These are phyloP conservation scores for Disparrhopalites patrizii DNA, from an alignment of 2,888 invertebrate genomes.

Conservation along the genomic window DNA sequence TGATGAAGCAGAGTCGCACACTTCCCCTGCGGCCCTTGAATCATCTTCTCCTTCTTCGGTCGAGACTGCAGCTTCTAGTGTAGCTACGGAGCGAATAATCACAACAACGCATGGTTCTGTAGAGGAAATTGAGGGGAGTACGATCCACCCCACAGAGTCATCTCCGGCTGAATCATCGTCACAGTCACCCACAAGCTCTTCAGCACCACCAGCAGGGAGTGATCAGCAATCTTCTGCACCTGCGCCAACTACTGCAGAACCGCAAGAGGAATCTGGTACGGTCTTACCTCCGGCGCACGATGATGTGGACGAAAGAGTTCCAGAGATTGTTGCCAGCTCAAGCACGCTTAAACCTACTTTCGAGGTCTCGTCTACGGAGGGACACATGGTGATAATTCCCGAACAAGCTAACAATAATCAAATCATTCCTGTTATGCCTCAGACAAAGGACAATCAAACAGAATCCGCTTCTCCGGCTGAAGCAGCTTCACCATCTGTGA, in stretches of 20 bases:
- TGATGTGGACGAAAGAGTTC: conserved; percentile 15
- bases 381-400: conserved; percentile 33
- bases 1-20: background rate
- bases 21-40: background rate
- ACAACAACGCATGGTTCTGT: background rate
- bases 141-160: background rate
- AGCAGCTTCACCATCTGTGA: conserved; percentile 31
- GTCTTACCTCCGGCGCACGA: conserved; percentile 20
- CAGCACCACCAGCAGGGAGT: background rate
- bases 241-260: background rate
- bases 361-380: conserved; percentile 23
- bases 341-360: conserved; percentile 5
- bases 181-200: background rate
- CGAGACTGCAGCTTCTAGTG: conserved; percentile 16
- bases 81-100: conserved; percentile 13
- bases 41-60: background rate
- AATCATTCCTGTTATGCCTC: conserved; percentile 35
- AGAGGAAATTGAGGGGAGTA: background rate
- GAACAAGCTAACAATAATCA: conserved; percentile 22
- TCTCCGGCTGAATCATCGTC: background rate
- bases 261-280: background rate
- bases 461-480: conserved; percentile 34
- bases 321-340: background rate
- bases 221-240: background rate
- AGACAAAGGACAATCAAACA: conserved; percentile 30